phyloP scores from a whole-genome alignment of 1,140 invertebrate genomes.

The Contarinia nasturtii region DNA sequence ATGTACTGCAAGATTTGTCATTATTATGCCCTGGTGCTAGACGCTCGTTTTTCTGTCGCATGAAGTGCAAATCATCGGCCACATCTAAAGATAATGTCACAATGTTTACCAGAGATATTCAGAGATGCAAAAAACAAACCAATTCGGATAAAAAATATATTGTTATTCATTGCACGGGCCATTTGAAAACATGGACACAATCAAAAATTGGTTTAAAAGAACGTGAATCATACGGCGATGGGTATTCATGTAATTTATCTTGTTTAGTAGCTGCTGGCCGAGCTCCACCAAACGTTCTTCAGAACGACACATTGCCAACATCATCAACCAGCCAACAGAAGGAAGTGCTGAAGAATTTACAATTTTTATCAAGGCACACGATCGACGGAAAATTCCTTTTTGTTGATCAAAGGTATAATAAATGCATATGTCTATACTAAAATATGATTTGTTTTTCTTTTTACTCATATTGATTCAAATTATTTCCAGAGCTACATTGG shows the following conservation, averaged over 20 bases:
- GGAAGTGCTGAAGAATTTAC: constrained; percentile 27
- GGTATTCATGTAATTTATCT: constrained; percentile 56
- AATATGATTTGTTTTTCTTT: not conserved
- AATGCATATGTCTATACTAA: no score
- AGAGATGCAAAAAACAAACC: constrained; percentile 44
- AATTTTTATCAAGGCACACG: constrained; percentile 71
- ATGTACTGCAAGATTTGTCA: constrained; percentile 52
- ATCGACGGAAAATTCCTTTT: constrained; percentile 93
- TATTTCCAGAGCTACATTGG: constrained; percentile 55
- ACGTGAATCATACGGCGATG: constrained; percentile 41
- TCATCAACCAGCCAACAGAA: constrained; percentile 15
- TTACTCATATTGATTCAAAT: not conserved
- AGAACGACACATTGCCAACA: constrained; percentile 9
- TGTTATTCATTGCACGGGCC: constrained; percentile 76
- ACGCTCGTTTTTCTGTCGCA: constrained; percentile 82
- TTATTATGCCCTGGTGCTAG: constrained; percentile 70
- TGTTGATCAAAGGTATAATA: constrained; percentile 62
- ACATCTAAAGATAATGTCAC: constrained; percentile 50
- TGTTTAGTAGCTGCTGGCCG: constrained; percentile 71
- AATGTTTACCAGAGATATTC: constrained; percentile 29
- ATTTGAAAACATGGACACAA: constrained; percentile 79
- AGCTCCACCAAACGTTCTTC: constrained; percentile 34
- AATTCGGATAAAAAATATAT: constrained; percentile 47
- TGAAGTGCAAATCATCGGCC: constrained; percentile 54
- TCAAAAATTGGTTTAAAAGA: constrained; percentile 52